Conservation (phyloP, 23 tunicate species). For the Diplosoma virens region DNA sequence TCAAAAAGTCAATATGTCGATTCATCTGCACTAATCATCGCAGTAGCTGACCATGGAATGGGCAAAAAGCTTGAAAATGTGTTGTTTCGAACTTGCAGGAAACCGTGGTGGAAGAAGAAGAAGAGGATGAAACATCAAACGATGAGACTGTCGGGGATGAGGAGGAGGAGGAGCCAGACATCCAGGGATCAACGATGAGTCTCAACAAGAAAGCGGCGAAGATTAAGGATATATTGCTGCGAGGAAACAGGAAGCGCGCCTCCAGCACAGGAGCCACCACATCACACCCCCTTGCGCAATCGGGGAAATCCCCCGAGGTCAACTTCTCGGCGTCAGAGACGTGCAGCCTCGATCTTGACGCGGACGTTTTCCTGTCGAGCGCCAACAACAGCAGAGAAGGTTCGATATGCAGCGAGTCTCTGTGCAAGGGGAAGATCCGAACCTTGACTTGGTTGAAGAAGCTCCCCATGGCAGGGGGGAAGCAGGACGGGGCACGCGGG, state of each 20-base stretch:
- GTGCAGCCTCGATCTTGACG: conserved; percentile 23
- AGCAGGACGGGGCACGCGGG: neutral
- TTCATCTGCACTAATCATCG: too few relatives aligned
- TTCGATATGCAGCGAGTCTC: too few relatives aligned
- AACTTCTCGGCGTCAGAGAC: conserved; percentile 12
- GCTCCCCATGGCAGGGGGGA: neutral
- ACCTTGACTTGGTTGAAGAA: neutral
- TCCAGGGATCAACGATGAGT: neutral
- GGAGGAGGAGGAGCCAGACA: too few relatives aligned
- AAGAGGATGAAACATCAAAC: too few relatives aligned
- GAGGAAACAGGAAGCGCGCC: neutral
- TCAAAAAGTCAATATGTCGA: too few relatives aligned
- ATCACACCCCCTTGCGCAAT: neutral
- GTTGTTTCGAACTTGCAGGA: too few relatives aligned
- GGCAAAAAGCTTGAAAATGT: too few relatives aligned
- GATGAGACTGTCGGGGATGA: too few relatives aligned
- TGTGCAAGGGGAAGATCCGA: neutral
- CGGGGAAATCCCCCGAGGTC: neutral
- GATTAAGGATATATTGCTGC: conserved; percentile 2
- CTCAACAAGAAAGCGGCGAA: conserved; percentile 16
- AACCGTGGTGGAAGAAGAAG: too few relatives aligned
- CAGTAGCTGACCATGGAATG: too few relatives aligned
- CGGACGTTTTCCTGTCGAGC: conserved; percentile 4
- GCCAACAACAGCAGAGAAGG: neutral
- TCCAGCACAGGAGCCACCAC: neutral